phyloP scores from a whole-genome alignment of 2,113 vertebrate genomes.

The Phyllostomus discolor region DNA sequence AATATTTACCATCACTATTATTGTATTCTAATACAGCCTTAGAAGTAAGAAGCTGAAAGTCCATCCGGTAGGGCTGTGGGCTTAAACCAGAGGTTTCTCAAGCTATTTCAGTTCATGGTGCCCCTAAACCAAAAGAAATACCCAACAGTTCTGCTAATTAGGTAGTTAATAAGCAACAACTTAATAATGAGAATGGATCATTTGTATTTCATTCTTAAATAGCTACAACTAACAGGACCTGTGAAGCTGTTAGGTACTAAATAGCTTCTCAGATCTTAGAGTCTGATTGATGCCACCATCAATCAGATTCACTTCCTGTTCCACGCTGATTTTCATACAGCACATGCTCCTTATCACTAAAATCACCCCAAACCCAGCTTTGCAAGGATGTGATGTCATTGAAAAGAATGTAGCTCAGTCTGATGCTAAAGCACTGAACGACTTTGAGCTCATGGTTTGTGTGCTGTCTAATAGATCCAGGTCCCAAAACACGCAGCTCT shows the following conservation, averaged over 20 bases:
- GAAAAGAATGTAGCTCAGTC: not conserved
- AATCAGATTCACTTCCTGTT: not conserved
- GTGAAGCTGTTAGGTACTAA: not conserved
- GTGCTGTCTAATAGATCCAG: not conserved
- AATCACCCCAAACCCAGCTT: not conserved
- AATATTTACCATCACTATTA: not conserved
- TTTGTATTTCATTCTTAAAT: not conserved
- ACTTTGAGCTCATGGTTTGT: accelerated
- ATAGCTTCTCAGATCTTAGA: not conserved
- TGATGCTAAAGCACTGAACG: too few species aligned
- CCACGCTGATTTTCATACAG: not conserved
- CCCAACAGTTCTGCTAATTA: not conserved
- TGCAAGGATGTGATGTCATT: not conserved
- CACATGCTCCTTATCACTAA: not conserved
- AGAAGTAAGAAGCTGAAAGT: not conserved
- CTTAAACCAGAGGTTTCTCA: not conserved
- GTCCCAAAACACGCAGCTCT: not conserved
- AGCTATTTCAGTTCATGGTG: not conserved
- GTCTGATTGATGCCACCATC: not conserved
- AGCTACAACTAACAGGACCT: too few species aligned
- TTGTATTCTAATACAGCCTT: not conserved
- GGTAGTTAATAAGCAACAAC: not conserved
- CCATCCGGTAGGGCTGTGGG: not conserved
- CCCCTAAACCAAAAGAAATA: not conserved
- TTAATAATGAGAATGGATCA: not conserved